Evolutionary conservation across 2,888 invertebrate species (phyloP).

Genomic region (Protonemura montana): DNA sequence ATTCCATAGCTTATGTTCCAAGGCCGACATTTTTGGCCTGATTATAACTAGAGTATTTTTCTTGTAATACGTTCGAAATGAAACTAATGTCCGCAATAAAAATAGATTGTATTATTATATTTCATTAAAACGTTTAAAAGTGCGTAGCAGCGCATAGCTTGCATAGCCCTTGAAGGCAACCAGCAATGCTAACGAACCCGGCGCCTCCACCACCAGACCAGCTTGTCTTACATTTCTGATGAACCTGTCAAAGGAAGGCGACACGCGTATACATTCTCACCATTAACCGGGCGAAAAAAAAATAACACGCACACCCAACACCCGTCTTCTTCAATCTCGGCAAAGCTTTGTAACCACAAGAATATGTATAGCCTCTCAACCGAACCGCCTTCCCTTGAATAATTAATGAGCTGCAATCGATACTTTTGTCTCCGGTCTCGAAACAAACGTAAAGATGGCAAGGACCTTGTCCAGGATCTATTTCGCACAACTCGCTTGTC

Average conservation of each 20-base stretch:
- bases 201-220: not conserved
- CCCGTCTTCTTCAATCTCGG: not conserved
- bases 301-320: not conserved
- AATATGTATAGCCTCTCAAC: not conserved
- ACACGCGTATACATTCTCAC: not conserved
- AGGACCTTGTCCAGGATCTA: constrained; percentile 34
- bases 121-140: not conserved
- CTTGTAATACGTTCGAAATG: not conserved
- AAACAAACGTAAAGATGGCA: constrained; percentile 23
- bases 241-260: not conserved
- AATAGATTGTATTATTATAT: not conserved
- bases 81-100: not conserved
- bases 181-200: not conserved
- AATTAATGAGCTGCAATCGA: not conserved
- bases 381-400: not conserved
- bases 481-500: constrained; percentile 26
- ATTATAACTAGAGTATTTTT: not conserved
- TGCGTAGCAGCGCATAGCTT: not conserved
- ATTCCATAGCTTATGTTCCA: not conserved
- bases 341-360: not conserved
- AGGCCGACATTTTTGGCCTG: not conserved
- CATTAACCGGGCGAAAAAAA: not conserved
- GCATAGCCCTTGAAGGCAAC: not conserved
- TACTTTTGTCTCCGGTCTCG: constrained; percentile 7
- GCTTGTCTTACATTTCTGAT: not conserved